A percentile compares a stretch with the other conserved stretches of the same genome.
These are phyloP conservation scores for Bostrychus sinensis DNA, from an alignment of 2,113 vertebrate genomes.

Conservation along the genomic window DNA sequence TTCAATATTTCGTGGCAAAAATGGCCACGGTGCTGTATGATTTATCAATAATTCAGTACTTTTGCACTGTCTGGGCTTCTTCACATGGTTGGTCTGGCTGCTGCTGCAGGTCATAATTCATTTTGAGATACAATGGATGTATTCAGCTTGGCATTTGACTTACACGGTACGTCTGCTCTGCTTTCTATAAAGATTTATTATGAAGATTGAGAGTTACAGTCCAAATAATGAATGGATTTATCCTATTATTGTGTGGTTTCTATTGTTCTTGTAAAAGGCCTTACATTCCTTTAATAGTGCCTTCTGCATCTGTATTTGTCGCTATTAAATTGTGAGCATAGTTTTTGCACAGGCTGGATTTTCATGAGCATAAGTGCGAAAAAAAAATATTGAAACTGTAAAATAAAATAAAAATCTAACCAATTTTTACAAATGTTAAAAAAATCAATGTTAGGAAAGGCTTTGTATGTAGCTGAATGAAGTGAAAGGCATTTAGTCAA, in stretches of 20 bases:
- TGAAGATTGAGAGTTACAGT: neutral
- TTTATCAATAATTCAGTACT: conserved; percentile 17
- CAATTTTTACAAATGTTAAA: too few relatives aligned
- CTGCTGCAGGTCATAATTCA: neutral
- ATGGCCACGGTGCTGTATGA: neutral
- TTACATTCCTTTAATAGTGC: too few relatives aligned
- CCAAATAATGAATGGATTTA: neutral
- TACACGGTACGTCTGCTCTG: neutral
- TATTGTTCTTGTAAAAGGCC: neutral
- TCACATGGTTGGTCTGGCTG: neutral
- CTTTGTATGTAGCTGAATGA: too few relatives aligned
- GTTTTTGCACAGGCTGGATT: too few relatives aligned
- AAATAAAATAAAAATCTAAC: too few relatives aligned
- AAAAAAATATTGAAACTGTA: too few relatives aligned
- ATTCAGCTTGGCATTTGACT: neutral
- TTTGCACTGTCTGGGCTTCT: neutral
- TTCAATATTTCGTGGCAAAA: conserved; percentile 3
- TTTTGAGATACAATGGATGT: neutral
- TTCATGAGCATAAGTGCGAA: too few relatives aligned
- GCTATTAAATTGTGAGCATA: too few relatives aligned
- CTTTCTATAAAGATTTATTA: neutral
- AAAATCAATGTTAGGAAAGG: too few relatives aligned
- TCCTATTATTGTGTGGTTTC: neutral
- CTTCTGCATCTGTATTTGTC: too few relatives aligned
- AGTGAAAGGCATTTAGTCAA: too few relatives aligned